Evolutionary conservation across 2,797 vertebrate species (phyloP), one percentile per base, ranked within the genome.

Genomic region (Champsocephalus gunnari): DNA sequence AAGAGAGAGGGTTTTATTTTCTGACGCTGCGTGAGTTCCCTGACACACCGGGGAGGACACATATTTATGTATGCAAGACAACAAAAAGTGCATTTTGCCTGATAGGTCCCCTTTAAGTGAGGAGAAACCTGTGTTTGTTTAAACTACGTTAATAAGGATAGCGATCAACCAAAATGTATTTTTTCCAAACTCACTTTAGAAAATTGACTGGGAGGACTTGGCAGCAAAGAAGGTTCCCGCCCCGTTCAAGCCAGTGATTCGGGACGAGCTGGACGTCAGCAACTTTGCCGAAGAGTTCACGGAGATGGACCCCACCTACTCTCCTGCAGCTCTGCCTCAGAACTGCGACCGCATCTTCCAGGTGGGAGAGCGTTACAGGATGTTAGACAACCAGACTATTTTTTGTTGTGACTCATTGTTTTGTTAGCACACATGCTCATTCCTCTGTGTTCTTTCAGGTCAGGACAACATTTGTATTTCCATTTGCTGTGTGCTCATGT

Each of bases 231-330:
- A 96, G 91, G 95, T 99, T 24, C 85, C 95, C 0, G 96, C 98
- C 24, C 98, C 97, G 0, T 99, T 99, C 93, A 99, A 98, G 86
- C 98, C 98, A 0, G 96, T 98, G 74, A 99, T 99, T 76, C 96
- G 97, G 68, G 97, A 99, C 38, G 98, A 99, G 76, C 85, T 99
- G 80, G 98, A 99, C n/a, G 98, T 99, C 87, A 97, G 98, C 81
- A 99, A 99, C 91, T 99, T 99, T 89, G 97, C 98, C 0, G 98
- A 99, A 2, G 98, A 99, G 87, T 99, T 99, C 94, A 99, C 98
- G 4, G 98, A 99, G 88, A 99, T 99, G 98, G 98, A 99, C 86
- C 98, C 98, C 0, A 98, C 98, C 2, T 99, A 99, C 76, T 99
- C 98, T 32, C 98, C 98, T 0, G 98, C 98, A 8, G 98, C 97